Evolutionary conservation across 2,797 vertebrate species (phyloP).

Genomic region (Xenopus petersii): DNA sequence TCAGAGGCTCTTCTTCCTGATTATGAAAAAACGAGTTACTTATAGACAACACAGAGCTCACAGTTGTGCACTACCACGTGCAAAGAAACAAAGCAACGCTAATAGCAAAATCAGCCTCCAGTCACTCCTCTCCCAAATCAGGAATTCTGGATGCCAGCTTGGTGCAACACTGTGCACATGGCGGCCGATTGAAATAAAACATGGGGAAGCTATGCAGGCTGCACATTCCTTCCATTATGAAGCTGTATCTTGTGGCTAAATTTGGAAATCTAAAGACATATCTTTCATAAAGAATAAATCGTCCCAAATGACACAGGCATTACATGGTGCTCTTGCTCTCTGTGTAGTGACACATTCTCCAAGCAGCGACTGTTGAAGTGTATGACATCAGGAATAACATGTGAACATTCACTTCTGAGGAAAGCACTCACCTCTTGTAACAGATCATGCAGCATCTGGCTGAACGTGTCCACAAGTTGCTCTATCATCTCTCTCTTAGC

Average conservation of each 20-base stretch:
- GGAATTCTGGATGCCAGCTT: not conserved
- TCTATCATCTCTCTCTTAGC: conserved; percentile 73
- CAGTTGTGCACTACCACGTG: not conserved
- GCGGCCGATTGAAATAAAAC: not conserved
- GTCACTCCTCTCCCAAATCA: not conserved
- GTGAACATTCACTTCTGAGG: not conserved
- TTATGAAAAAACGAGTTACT: not conserved
- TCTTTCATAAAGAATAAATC: not conserved
- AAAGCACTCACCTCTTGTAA: conserved; percentile 56
- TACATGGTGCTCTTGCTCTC: not conserved
- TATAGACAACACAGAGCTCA: not conserved
- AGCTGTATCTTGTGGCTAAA: not conserved
- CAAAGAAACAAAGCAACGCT: not conserved
- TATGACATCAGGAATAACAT: not conserved
- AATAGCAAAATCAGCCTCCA: not conserved
- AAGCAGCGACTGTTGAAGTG: not conserved
- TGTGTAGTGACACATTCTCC: not conserved
- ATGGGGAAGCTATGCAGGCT: not conserved
- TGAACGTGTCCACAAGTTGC: conserved; percentile 70
- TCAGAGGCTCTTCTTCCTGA: conserved; percentile 67
- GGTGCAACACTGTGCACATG: not conserved
- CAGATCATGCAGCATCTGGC: conserved; percentile 59
- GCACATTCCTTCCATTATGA: not conserved
- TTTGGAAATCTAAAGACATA: not conserved
- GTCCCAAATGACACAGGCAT: not conserved